Percentiles rank a stretch among this genome's conserved stretches.
Evolutionary conservation across 2,113 vertebrate genomes (phyloP).

Genomic region (Rhodinocichla rosea): DNA sequence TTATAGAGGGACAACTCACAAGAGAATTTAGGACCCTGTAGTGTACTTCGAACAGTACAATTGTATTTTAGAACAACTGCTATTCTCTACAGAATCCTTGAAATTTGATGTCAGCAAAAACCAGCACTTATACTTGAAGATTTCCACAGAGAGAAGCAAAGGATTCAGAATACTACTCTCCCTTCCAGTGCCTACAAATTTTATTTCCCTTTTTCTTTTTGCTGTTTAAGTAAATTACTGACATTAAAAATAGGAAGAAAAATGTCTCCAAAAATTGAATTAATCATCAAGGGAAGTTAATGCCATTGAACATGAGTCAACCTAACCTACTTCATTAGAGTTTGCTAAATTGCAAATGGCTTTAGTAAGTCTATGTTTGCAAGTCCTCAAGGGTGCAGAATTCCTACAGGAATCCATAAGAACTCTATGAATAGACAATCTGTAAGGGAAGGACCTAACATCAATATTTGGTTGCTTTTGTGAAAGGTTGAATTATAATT

Average conservation of each 20-base stretch:
- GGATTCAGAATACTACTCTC: not conserved
- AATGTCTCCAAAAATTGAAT: not conserved
- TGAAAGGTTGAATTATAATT: not conserved
- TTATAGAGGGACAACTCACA: not conserved
- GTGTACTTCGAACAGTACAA: not conserved
- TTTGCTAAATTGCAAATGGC: not conserved
- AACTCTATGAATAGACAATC: not conserved
- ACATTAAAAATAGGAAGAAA: not conserved
- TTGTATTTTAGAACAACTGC: slow-evolving; percentile 20
- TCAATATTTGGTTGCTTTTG: not conserved
- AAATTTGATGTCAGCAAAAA: slow-evolving; percentile 24
- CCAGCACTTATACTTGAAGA: slow-evolving; percentile 17
- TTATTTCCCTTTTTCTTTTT: not conserved
- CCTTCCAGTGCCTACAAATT: not conserved
- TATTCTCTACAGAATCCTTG: not conserved
- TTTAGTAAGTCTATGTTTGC: not conserved
- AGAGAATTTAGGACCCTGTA: not conserved
- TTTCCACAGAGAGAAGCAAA: slow-evolving; percentile 11
- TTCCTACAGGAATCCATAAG: not conserved
- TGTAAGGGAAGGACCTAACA: not conserved
- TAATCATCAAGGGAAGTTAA: not conserved
- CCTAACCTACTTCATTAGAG: not conserved
- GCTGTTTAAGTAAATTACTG: not conserved
- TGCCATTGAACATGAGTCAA: not conserved
- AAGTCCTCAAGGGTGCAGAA: not conserved